Base-by-base conservation (phyloP, 2,113 vertebrate genomes). In the Probosciger aterrimus region DNA sequence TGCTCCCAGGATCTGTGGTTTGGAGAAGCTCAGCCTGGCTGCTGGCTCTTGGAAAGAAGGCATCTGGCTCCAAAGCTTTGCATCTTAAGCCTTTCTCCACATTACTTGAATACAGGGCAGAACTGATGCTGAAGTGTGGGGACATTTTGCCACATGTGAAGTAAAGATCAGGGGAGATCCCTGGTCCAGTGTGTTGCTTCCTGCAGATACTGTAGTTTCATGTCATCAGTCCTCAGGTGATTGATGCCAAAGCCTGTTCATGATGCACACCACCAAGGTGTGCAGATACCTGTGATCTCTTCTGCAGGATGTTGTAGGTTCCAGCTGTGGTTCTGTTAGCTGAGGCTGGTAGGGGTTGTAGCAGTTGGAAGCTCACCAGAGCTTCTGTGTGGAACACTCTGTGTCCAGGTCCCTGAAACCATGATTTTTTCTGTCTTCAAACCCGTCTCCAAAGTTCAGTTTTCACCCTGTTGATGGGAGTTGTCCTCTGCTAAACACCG, bases 1-100 rank as follows among this genome's bases (percentile, higher is more conserved):
- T 39, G 6, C 8, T 83, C 27, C 18, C 31, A 13, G 76, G 31
- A n/a, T 81, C 33, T 0, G 0, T 0, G 0, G 28, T 27, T 20
- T 27, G 71, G 63, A 71, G 47, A 14, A 71, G 33, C 18, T 35
- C 14, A 15, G 70, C 5, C 8, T 52, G 39, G 11, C 9, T 23
- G 28, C 25, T 65, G 31, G 44, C 33, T 78, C 35, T 50, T 50
- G 77, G 44, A 19, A 35, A 39, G 52, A 69, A 67, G 16, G 8
- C 2, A 1, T 7, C 17, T 16, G 3, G 65, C 6, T 82, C 41
- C 37, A 24, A 30, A 16, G 30, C 9, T 31, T 47, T 89, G 55
- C 60, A 35, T 6, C 0, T 39, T 20, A 52, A 22, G 12, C 28
- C 9, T 4, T 82, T 33, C 62, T 41, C 14, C 1, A 0, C 19